A percentile compares a stretch with the other conserved stretches of the same genome.
Conservation (phyloP, 2,797 vertebrate species). For the Oryzias dopingdopingensis region DNA sequence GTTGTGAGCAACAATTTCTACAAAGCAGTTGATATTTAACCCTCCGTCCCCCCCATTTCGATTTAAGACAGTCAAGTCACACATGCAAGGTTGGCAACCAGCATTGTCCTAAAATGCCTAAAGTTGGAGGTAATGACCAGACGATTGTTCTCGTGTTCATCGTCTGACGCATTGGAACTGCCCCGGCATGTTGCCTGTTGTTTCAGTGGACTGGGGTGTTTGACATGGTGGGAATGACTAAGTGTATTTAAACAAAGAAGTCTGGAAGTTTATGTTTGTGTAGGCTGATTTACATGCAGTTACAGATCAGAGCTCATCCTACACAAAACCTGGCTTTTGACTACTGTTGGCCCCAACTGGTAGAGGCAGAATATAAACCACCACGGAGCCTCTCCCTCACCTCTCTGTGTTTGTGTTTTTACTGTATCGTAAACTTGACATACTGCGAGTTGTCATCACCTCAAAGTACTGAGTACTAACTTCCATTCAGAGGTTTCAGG, state of each 20-base stretch:
- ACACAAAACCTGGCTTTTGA: constrained; percentile 41
- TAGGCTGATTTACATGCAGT: constrained; percentile 32
- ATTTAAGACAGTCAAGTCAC: too few species aligned
- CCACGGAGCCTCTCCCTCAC: constrained; percentile 4
- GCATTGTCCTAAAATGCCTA: neutral
- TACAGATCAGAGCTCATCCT: constrained; percentile 22
- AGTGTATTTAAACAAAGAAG: constrained; percentile 33
- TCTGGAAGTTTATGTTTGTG: constrained; percentile 33
- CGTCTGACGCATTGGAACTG: constrained; percentile 1
- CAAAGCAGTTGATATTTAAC: neutral
- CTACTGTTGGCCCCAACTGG: constrained; percentile 29
- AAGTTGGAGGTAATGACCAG: constrained; percentile 6
- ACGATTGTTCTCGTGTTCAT: constrained; percentile 15
- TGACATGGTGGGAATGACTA: constrained; percentile 22
- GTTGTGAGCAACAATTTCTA: constrained; percentile 15
- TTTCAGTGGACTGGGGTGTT: constrained; percentile 16
- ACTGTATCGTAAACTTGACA: constrained; percentile 41
- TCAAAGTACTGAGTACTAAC: constrained; percentile 16
- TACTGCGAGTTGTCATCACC: constrained; percentile 21
- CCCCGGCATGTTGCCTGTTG: constrained; percentile 2
- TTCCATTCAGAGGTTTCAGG: constrained; percentile 19
- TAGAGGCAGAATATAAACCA: constrained; percentile 24
- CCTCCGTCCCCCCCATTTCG: too few species aligned
- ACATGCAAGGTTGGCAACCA: neutral
- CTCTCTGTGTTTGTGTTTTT: constrained; percentile 22